phyloP scores from a whole-genome alignment of 2,113 vertebrate species.

The Apodemus speciosus region DNA sequence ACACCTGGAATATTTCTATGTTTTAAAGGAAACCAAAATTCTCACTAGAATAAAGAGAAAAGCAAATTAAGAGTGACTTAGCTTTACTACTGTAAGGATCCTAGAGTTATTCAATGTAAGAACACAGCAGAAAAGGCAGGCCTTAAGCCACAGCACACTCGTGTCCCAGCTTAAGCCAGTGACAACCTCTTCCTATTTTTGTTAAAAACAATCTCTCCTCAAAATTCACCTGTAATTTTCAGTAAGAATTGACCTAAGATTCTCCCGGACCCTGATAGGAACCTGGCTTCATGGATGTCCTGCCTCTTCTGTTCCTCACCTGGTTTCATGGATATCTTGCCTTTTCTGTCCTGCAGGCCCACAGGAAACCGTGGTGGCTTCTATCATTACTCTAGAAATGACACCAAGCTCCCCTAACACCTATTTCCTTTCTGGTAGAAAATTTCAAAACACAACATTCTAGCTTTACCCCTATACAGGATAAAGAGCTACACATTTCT shows the following conservation, averaged over 20 bases:
- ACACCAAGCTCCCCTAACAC: fast-evolving
- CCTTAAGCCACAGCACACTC: neutral
- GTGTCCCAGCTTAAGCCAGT: neutral
- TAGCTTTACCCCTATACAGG: neutral
- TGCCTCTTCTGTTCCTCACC: too few species aligned
- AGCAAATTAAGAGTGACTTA: neutral
- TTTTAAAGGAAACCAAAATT: too few species aligned
- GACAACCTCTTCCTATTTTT: neutral
- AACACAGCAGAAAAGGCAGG: neutral
- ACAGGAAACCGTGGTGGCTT: neutral
- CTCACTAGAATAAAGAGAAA: neutral
- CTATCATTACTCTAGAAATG: neutral
- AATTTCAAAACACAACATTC: neutral
- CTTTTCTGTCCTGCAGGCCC: too few species aligned
- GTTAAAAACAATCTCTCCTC: neutral
- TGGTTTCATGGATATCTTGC: neutral
- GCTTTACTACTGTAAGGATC: neutral
- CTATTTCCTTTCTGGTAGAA: neutral
- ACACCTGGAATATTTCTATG: too few species aligned
- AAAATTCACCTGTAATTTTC: neutral
- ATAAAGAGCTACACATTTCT: neutral
- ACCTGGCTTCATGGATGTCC: neutral
- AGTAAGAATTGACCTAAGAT: neutral
- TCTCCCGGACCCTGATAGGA: neutral
- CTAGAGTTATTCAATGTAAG: neutral